phyloP scores from a whole-genome alignment of 2,797 vertebrate genomes.

The Ctenopoma kingsleyae region DNA sequence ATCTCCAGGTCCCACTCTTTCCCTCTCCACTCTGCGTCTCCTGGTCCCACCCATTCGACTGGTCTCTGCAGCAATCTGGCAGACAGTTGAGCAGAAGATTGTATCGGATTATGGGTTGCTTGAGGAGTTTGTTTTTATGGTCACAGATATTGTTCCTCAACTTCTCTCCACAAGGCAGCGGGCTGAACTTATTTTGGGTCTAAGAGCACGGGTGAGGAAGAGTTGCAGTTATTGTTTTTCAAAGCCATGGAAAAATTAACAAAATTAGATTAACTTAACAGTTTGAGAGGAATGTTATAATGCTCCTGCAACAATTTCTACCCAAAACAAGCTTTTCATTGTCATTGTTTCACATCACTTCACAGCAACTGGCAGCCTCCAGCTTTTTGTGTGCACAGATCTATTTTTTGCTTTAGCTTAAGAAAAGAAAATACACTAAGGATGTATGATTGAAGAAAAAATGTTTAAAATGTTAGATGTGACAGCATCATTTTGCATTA shows the following conservation, averaged over 20 bases:
- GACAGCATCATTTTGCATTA: neutral
- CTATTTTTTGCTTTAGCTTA: too few relatives aligned
- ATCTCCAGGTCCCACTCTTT: conserved; percentile 59
- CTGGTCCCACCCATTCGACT: conserved; percentile 78
- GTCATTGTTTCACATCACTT: neutral
- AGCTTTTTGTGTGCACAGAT: neutral
- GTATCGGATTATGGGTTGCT: conserved; percentile 84
- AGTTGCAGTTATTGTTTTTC: neutral
- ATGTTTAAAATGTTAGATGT: neutral
- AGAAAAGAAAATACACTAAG: neutral
- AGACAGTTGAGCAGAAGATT: conserved; percentile 77
- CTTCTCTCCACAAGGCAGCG: conserved; percentile 84
- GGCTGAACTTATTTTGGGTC: conserved; percentile 85
- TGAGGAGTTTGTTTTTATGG: conserved; percentile 82
- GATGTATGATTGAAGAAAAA: neutral
- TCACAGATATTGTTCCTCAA: conserved; percentile 82
- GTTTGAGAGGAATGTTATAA: neutral
- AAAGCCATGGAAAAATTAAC: neutral
- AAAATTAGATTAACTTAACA: neutral
- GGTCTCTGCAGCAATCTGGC: conserved; percentile 85
- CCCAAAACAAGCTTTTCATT: neutral
- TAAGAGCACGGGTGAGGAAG: conserved; percentile 83
- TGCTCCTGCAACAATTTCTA: neutral
- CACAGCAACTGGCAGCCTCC: neutral
- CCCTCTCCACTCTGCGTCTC: conserved; percentile 73